Conservation (phyloP, 2,113 vertebrate genomes). For the Arothron firmamentum region DNA sequence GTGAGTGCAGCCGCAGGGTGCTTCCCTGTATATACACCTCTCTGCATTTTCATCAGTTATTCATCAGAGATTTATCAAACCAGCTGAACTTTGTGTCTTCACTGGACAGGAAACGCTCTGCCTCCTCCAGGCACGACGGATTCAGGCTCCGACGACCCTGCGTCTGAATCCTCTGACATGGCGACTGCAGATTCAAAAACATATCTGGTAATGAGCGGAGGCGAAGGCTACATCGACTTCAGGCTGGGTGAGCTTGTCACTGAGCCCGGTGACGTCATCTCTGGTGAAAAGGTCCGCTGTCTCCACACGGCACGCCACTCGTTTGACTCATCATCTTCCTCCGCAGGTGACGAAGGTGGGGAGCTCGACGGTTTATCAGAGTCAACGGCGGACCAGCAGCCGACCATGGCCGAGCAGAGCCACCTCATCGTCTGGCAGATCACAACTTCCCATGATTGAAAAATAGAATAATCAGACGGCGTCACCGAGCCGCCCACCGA, state of each 20-base stretch:
- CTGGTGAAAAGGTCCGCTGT: background rate
- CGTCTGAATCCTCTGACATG: constrained; percentile 71
- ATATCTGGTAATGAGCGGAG: constrained; percentile 91
- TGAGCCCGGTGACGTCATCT: background rate
- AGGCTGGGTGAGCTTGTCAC: constrained; percentile 82
- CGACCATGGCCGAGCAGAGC: constrained; percentile 90
- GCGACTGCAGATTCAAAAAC: constrained; percentile 80
- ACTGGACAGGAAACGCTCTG: constrained; percentile 64
- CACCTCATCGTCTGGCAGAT: constrained; percentile 99
- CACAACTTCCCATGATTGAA: constrained; percentile 83
- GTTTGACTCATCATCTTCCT: constrained; percentile 17
- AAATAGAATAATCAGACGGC: constrained; percentile 27
- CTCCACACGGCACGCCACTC: background rate
- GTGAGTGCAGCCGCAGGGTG: constrained; percentile 54
- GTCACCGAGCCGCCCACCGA: constrained; percentile 29
- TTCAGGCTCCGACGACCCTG: constrained; percentile 78
- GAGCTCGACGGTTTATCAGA: constrained; percentile 83
- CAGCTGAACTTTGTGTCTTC: background rate
- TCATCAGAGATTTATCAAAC: no score
- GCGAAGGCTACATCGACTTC: constrained; percentile 97
- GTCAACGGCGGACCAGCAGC: constrained; percentile 75
- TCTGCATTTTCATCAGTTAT: no score
- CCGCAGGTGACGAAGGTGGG: constrained; percentile 88
- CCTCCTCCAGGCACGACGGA: constrained; percentile 65
- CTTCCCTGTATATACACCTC: no score